Percentiles rank a stretch among this genome's conserved stretches.
Conservation (phyloP, 23 tunicate species). For the Aplidium turbinatum region DNA sequence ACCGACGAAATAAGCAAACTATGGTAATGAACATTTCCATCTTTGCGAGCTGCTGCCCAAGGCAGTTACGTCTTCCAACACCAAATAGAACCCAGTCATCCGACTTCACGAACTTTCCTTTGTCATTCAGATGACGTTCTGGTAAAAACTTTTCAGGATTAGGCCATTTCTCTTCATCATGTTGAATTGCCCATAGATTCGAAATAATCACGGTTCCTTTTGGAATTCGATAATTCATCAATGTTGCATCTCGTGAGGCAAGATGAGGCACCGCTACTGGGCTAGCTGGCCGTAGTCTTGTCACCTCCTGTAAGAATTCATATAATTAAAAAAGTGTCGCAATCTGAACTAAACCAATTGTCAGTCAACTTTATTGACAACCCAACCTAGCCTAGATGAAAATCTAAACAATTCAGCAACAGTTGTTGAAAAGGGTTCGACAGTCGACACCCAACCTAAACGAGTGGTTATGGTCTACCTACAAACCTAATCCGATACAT, state of each 20-base stretch:
- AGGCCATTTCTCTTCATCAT: constrained; percentile 59
- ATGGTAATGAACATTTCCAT: constrained; percentile 56
- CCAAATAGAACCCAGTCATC: constrained; percentile 46
- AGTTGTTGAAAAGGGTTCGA: too few relatives aligned
- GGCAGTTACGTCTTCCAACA: constrained; percentile 59
- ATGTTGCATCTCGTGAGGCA: constrained; percentile 25
- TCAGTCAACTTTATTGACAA: too few relatives aligned
- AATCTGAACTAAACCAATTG: too few relatives aligned
- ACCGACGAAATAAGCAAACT: constrained; percentile 44
- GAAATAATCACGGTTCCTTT: constrained; percentile 46
- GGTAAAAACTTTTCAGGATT: constrained; percentile 68
- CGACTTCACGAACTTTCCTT: constrained; percentile 66
- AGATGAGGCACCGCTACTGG: constrained; percentile 55
- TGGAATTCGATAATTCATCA: constrained; percentile 52
- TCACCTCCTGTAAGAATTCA: too few relatives aligned
- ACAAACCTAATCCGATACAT: too few relatives aligned
- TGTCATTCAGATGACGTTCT: constrained; percentile 46
- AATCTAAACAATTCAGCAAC: too few relatives aligned
- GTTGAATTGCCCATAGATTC: constrained; percentile 53
- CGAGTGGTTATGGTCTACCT: too few relatives aligned
- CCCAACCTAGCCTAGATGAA: too few relatives aligned
- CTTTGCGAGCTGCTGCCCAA: constrained; percentile 66
- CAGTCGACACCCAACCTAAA: too few relatives aligned
- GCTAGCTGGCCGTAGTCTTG: constrained; percentile 45
- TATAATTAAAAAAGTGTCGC: too few relatives aligned